Base-by-base conservation (phyloP, 2,888 invertebrate genomes). In the Cremastinae sp. region DNA sequence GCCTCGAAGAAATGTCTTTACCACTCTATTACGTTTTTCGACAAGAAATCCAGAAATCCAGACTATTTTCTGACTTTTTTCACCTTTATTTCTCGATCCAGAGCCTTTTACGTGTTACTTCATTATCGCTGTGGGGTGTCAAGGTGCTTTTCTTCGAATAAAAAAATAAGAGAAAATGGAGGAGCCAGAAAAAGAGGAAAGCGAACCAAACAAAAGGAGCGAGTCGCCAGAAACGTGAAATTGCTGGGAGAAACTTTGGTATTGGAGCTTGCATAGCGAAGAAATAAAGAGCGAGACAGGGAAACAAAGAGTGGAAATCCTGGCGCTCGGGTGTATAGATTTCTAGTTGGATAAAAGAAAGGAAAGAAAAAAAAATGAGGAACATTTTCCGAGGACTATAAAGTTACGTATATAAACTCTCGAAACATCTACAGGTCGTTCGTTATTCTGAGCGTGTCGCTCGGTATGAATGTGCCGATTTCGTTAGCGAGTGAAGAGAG, bases 381-480 rank as follows among this genome's bases (percentile, higher is more conserved):
- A 43, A 43, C 53, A 62, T 53, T 47, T 35, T 16, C 45, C 12
- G 62, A 35, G 43, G 14, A 9, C 51, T 58, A 45, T 56, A 59
- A 10, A 53, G 14, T 16, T 70, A 51, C 22, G 49, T 22, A 71
- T 71, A 70, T 74, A 75, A 65, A 47, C 66, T 47, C 61, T 61
- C 59, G 59, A 75, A 86, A 82, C 85, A 83, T 84, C 86, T 85
- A 87, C 87, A 87, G 86, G 87, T 86, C 86, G 86, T 84, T 85
- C 86, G 84, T 86, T 86, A 83, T 84, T 81, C 81, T 78, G 75
- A 61, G 74, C 79, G 71, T 72, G 82, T 82, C 83, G 83, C 82
- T 83, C 81, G 78, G 73, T 82, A 84, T 81, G 83, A 86, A 85
- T 82, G 83, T 81, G 83, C 83, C 85, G 82, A 87, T 86, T 86